Base-by-base conservation (phyloP, 2,113 vertebrate genomes). In the Bubo blakistoni region DNA sequence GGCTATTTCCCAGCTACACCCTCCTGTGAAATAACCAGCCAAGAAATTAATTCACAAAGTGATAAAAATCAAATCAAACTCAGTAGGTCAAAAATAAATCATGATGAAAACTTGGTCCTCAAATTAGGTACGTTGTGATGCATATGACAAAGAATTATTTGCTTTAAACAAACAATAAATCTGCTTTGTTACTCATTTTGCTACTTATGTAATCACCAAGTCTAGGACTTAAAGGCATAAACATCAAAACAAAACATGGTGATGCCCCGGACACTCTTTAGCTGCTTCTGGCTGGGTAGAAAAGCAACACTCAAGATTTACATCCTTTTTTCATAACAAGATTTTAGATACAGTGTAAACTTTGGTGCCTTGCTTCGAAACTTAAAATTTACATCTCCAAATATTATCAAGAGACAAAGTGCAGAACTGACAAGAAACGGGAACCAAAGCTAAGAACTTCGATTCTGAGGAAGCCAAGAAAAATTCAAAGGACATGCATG, bases 121-220 rank as follows among this genome's bases (percentile, higher is more conserved):
- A 30, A 36, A 63, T 32, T 20, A 61, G 52, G 57, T 57, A 34
- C 0, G 15, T 0, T 29, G 70, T 6, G 36, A 66, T n/a, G 22
- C 18, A 16, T 3, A 4, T 34, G 52, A 62, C 16, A 55, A 47
- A 61, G 74, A 69, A 34, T 12, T 11, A 7, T 4, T 18, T 46
- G 34, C 62, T 92, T 74, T 55, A 40, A 92, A 47, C 22, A 38
- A 58, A 82, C 34, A 71, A 63, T 38, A 73, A 47, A 83, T 65
- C 91, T 91, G 65, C 44, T 63, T 74, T 83, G 42, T 55, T 89
- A 51, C 25, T 65, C 47, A 1, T 36, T 93, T 74, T 92, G 77
- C n/a, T 63, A 52, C 81, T 96, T 87, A 94, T 59, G 74, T 91
- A 92, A 95, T 22, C 87, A 72, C 19, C 84, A 61, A 8, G 51